phyloP scores from a whole-genome alignment of 2,113 vertebrate species.

The Lutjanus erythropterus region DNA sequence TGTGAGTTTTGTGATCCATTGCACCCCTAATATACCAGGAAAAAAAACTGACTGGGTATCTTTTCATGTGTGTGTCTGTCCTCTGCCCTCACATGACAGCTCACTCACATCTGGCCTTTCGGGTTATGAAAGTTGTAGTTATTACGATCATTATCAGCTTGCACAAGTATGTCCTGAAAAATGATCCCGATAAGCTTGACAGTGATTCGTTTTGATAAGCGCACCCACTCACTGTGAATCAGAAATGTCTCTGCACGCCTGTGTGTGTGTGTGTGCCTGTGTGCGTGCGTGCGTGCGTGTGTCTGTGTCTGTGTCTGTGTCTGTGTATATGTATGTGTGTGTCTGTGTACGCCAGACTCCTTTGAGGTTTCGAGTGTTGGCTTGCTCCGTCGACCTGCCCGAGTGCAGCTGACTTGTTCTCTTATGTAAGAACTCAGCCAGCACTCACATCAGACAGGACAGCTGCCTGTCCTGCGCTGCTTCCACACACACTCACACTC shows the following conservation, averaged over 20 bases:
- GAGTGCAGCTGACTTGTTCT: constrained; percentile 67
- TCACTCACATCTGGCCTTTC: background rate
- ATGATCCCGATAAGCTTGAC: constrained; percentile 38
- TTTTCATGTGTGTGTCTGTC: background rate
- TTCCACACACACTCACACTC: constrained; percentile 30
- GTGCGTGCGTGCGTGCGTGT: background rate
- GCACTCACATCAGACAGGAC: constrained; percentile 75
- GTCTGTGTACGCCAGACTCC: constrained; percentile 1
- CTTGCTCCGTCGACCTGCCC: constrained; percentile 54
- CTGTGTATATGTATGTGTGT: background rate
- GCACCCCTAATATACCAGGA: too few relatives aligned
- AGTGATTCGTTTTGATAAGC: constrained; percentile 61
- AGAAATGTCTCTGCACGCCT: constrained; percentile 14
- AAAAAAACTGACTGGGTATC: too few relatives aligned
- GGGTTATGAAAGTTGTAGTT: constrained; percentile 30
- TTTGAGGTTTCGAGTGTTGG: constrained; percentile 45
- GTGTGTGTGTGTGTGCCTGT: background rate
- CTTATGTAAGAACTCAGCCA: constrained; percentile 76
- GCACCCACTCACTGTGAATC: constrained; percentile 26
- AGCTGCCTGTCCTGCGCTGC: constrained; percentile 75
- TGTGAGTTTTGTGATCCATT: too few relatives aligned
- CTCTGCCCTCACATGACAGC: constrained; percentile 2
- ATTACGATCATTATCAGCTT: constrained; percentile 33
- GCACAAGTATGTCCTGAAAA: constrained; percentile 47
- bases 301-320: constrained; percentile 10